Percentiles rank a stretch among this genome's conserved stretches.
These are phyloP conservation scores for Eristalis pertinax DNA, from an alignment of 2,888 invertebrate species.

Conservation along the genomic window DNA sequence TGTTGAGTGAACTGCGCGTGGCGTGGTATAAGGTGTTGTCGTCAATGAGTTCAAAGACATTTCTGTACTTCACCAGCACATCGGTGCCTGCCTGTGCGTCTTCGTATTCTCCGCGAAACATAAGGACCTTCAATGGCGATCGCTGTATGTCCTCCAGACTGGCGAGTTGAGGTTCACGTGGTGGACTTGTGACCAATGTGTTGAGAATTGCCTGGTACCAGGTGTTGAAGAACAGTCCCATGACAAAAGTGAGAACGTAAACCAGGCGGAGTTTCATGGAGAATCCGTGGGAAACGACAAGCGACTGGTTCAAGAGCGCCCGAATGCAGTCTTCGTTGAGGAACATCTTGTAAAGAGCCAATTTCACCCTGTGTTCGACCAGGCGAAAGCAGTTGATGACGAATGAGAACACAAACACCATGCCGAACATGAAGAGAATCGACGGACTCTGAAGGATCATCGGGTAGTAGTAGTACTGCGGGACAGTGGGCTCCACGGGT, in stretches of 20 bases:
- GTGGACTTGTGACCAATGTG: constrained; percentile 1
- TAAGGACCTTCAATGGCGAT: not conserved
- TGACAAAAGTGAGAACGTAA: not conserved
- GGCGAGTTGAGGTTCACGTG: not conserved
- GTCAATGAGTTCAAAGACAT: not conserved
- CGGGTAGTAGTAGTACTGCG: constrained; percentile 2
- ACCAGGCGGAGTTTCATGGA: constrained; percentile 19
- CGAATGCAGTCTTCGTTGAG: constrained; percentile 10
- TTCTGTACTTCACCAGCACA: not conserved
- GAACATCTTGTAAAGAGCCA: not conserved
- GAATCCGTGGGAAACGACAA: not conserved
- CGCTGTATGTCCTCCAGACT: constrained; percentile 3
- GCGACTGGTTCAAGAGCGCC: constrained; percentile 9
- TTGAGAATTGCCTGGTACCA: not conserved
- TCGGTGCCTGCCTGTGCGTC: not conserved
- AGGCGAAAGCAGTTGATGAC: not conserved
- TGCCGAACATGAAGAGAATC: constrained; percentile 4
- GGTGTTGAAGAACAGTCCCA: constrained; percentile 3
- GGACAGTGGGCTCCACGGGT: constrained; percentile 17
- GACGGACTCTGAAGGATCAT: constrained; percentile 9
- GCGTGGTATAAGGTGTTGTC: not conserved
- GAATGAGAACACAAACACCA: constrained; percentile 11
- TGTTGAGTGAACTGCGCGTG: not conserved
- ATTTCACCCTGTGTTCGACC: not conserved
- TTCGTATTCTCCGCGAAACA: not conserved